Base-by-base conservation (phyloP, 1,140 invertebrate genomes). In the Drosophila ercepeae region DNA sequence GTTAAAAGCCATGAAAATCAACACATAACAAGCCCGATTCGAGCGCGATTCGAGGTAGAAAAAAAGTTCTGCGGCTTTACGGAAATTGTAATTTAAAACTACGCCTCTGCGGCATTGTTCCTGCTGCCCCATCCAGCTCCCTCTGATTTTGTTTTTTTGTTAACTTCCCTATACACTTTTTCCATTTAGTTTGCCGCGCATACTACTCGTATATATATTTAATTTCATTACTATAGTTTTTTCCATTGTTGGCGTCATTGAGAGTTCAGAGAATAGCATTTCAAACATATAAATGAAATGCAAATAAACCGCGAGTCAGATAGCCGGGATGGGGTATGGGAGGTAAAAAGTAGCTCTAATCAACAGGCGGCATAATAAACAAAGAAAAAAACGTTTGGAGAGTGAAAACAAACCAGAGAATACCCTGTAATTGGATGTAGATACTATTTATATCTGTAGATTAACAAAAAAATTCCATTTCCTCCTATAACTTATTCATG, bases 71-170 rank as follows among this genome's bases (percentile, higher is more conserved):
- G 60, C 51, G 65, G 64, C 61, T 72, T 60, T 50, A 50, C 72
- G 75, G 64, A 79, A 84, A 84, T 78, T 78, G 79, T 84, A 75
- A 84, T 86, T 79, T 75, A 68, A 79, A 79, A 73, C 75, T 72
- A 72, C 68, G 68, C 68, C 59, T 59, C 53, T 48, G 34, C 36
- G 29, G 19, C 57, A 44, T 39, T 59, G 55, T 46, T 64, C 13
- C 21, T 27, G 4, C 46, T 25, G 23, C 23, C 13, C 27, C 9
- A 14, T 7, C 13, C n/a, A n/a, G 11, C 59, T 63, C 23, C n/a
- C n/a, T n/a, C n/a, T n/a, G n/a, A n/a, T n/a, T n/a, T n/a, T n/a
- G n/a, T n/a, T n/a, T n/a, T n/a, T n/a, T n/a, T n/a, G n/a, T n/a
- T n/a, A n/a, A n/a, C n/a, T n/a, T n/a, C n/a, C n/a, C n/a, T n/a